Percentiles rank a stretch among this genome's conserved stretches.
Evolutionary conservation across 2,888 invertebrate genomes (phyloP).

Genomic region (Notodromas monacha): DNA sequence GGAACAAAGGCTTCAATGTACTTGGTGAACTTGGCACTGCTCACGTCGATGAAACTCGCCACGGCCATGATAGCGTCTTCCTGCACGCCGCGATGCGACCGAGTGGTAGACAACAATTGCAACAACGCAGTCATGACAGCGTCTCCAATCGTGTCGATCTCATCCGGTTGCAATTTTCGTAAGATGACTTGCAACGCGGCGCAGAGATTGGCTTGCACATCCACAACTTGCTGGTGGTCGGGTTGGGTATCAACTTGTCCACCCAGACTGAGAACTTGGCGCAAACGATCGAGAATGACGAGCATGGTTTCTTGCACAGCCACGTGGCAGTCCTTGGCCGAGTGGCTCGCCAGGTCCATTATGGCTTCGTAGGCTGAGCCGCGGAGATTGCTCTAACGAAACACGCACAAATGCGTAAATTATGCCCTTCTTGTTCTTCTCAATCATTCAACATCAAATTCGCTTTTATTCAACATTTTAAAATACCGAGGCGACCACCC

Average conservation of each 20-base stretch:
- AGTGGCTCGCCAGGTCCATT: conserved; percentile 98
- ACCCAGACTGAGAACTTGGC: conserved; percentile 82
- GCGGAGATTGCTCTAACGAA: conserved; percentile 38
- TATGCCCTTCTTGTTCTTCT: no score
- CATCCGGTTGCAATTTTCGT: conserved; percentile 64
- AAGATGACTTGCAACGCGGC: conserved; percentile 83
- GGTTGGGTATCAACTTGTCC: conserved; percentile 39
- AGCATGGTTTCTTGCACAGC: conserved; percentile 86
- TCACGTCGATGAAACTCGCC: conserved; percentile 66
- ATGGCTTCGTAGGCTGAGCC: conserved; percentile 93
- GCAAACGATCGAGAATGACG: conserved; percentile 68
- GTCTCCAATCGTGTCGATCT: conserved; percentile 86
- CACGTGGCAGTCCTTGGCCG: conserved; percentile 78
- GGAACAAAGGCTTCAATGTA: conserved; percentile 94
- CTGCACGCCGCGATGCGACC: conserved; percentile 51
- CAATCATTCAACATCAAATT: no score
- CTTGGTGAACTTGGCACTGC: conserved; percentile 66
- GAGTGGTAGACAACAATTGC: conserved; percentile 63
- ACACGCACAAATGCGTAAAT: no score
- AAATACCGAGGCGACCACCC: no score
- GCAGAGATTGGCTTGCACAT: conserved; percentile 74
- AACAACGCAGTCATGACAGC: conserved; percentile 81
- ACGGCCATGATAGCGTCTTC: conserved; percentile 96
- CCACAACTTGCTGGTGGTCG: conserved; percentile 75
- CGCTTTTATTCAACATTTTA: no score